phyloP scores from a whole-genome alignment of 2,797 vertebrate genomes.

The Mycteria americana region DNA sequence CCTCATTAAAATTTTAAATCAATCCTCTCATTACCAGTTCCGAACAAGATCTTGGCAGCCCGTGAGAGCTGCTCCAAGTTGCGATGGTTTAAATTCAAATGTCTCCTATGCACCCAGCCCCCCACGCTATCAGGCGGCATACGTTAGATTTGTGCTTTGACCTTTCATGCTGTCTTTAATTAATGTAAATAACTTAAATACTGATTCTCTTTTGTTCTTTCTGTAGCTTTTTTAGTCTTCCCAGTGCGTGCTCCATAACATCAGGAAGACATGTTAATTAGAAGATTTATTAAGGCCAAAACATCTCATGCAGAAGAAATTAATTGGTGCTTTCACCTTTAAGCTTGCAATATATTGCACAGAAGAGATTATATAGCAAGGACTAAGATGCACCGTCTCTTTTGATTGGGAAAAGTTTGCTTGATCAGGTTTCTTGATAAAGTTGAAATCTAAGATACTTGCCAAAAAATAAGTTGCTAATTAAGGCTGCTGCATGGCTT shows the following conservation, averaged over 20 bases:
- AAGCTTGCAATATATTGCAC: constrained; percentile 49
- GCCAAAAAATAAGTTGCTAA: constrained; percentile 31
- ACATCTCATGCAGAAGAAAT: constrained; percentile 66
- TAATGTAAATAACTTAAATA: constrained; percentile 1
- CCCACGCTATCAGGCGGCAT: fast-evolving
- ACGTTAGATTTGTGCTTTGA: neutral
- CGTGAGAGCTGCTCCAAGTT: neutral
- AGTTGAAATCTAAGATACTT: constrained; percentile 5
- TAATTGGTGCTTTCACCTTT: constrained; percentile 65
- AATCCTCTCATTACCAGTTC: neutral
- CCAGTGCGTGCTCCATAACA: constrained; percentile 85
- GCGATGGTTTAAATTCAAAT: neutral
- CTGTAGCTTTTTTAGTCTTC: constrained; percentile 89
- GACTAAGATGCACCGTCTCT: constrained; percentile 6
- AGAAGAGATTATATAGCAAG: constrained; percentile 62
- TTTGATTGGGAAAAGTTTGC: neutral
- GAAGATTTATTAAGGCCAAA: constrained; percentile 79
- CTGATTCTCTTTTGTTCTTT: constrained; percentile 70
- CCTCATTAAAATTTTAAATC: neutral
- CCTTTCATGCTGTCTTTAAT: neutral
- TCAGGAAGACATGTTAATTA: constrained; percentile 89
- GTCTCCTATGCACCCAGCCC: neutral
- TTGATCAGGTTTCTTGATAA: constrained; percentile 40
- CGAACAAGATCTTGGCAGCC: neutral
- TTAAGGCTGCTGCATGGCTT: neutral